Base-by-base conservation (phyloP, 2,113 vertebrate species). In the Bubo blakistoni region DNA sequence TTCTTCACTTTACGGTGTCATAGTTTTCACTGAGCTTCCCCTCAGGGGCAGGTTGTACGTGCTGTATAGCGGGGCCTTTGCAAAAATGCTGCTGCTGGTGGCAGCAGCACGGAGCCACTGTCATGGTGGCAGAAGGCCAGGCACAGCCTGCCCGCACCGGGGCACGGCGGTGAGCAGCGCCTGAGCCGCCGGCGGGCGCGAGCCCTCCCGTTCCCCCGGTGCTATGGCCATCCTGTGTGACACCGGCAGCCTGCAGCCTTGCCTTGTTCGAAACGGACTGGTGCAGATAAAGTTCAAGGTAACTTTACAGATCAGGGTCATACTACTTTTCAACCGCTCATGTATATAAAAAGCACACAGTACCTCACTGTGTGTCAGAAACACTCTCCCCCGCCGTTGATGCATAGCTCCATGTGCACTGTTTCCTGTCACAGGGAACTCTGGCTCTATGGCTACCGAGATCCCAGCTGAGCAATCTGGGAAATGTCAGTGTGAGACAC, bases 241-340 rank as follows among this genome's bases (percentile, higher is more conserved):
- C 30, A 55, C 29, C 11, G 7, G 66, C 63, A 51, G 70, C 27
- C 40, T 15, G 61, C 80, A 52, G 91, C 95, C 96, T 96, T 27
- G 7, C 96, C 96, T 86, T 0, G 0, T 36, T 86, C 2, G 1
- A 87, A 93, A 58, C 40, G 29, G 40, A 46, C 49, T 32, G 87
- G 42, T 30, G 94, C 69, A 92, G 89, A 36, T 66, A 79, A 97
- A 96, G 95, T 91, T 96, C 96, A 97, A 97, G 91, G 94, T 65
- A 81, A 74, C 80, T 65, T 82, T 47, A 51, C 29, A 71, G 55
- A 88, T 65, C 52, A 38, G 85, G 94, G 86, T 95, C 87, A 88
- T 42, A 22, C 71, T 65, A 13, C 86, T 90, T 80, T 66, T 69
- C 58, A 89, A 13, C 81, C 12, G 7, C 51, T 67, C 6, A 10